phyloP scores from a whole-genome alignment of 2,113 vertebrate species.

The Strix aluco region DNA sequence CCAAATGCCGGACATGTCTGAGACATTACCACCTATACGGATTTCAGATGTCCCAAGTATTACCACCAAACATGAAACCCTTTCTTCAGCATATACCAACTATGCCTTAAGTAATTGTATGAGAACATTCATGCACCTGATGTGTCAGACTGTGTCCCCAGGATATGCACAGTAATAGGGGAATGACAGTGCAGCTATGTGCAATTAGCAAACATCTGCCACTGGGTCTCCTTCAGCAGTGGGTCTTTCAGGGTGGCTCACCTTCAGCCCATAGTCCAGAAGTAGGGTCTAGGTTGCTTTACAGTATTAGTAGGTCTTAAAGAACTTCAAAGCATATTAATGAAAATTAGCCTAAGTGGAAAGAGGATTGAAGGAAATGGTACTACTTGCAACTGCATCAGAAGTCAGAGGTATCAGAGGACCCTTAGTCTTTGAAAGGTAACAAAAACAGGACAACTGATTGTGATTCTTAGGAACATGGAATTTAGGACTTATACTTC shows the following conservation, averaged over 20 bases:
- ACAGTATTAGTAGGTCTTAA: background rate
- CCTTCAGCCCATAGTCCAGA: background rate
- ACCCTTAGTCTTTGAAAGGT: background rate
- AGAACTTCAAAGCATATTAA: background rate
- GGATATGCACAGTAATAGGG: background rate
- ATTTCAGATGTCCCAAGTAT: background rate
- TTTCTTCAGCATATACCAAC: background rate
- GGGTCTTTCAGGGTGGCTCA: background rate
- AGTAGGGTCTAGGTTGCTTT: background rate
- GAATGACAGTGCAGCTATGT: background rate
- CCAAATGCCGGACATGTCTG: background rate
- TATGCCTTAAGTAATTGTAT: background rate
- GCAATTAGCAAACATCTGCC: background rate
- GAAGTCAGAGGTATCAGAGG: background rate
- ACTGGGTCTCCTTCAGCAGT: background rate
- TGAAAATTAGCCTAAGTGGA: background rate
- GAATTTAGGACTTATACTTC: background rate
- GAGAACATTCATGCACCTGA: background rate
- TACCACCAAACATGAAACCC: background rate
- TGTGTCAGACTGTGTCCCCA: background rate
- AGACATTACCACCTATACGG: background rate
- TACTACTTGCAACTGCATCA: background rate
- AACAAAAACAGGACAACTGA: background rate
- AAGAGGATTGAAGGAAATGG: conserved; percentile 13
- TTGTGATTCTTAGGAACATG: background rate